Base-by-base conservation (phyloP, 2,113 vertebrate genomes). In the Carlito syrichta region DNA sequence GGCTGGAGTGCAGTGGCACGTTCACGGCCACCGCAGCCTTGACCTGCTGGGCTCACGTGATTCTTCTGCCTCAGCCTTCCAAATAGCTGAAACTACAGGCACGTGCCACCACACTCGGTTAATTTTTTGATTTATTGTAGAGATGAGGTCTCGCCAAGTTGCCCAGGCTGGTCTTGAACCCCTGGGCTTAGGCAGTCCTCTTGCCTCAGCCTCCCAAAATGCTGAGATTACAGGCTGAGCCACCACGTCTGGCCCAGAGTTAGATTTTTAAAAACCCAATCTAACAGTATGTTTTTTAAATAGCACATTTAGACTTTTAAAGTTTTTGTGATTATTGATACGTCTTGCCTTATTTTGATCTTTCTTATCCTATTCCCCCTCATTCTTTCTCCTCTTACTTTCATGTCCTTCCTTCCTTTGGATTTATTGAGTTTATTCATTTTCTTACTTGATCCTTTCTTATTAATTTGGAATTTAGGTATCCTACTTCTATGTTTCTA, bases 401-500 rank as follows among this genome's bases (percentile, higher is more conserved):
- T 50, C 25, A 91, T 77, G 45, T 38, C 86, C 79, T 43, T 93
- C 30, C 16, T n/a, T 13, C n/a, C n/a, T 74, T 76, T 54, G 77
- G 69, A 77, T 95, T 68, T 54, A 68, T 56, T 52, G 69, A 43
- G 6, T 89, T 88, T 93, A 56, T 30, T 89, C 90, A 43, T 95
- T 97, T 96, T 91, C 68, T 93, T 76, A 19, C 20, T 81, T 52
- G 71, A 0, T 79, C 40, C 58, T 88, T 50, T 66, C 32, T 83
- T 66, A 52, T 40, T 91, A 95, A 50, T 85, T 78, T 71, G 66
- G 32, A 60, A 63, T 77, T 38, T 79, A 56, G 62, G 48, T 32
- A 32, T 50, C 32, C 45, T 17, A 23, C 20, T n/a, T 94, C 79
- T 62, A 1, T 91, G 60, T 76, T 96, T 95, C 23, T 78, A 62